phyloP scores from a whole-genome alignment of 2,888 invertebrate species.

The Palloptera scutellata region DNA sequence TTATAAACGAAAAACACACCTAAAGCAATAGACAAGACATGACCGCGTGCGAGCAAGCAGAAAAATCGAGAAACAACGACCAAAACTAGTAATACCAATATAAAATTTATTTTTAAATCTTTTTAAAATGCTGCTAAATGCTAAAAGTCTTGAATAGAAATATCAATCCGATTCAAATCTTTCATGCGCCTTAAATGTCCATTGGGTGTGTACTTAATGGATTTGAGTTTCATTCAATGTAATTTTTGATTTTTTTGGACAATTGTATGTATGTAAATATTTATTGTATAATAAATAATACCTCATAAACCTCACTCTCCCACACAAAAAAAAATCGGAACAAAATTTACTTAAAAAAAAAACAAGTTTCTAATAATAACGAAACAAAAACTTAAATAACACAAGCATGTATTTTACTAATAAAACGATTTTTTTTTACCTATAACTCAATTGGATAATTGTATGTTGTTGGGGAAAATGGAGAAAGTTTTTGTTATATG shows the following conservation, averaged over 20 bases:
- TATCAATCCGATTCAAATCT: too few relatives aligned
- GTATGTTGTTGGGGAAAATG: too few relatives aligned
- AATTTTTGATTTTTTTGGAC: neutral
- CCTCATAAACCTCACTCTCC: neutral
- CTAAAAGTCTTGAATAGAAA: too few relatives aligned
- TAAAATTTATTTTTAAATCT: too few relatives aligned
- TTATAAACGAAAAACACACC: neutral
- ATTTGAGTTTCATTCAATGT: neutral
- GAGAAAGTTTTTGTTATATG: too few relatives aligned
- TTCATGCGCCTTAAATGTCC: too few relatives aligned
- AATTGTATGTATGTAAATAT: constrained; percentile 12
- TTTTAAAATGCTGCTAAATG: too few relatives aligned
- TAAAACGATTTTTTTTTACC: constrained; percentile 5
- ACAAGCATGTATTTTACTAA: constrained; percentile 16
- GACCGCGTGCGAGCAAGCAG: constrained; percentile 12
- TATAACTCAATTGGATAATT: neutral
- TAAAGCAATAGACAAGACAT: neutral
- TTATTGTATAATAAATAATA: constrained; percentile 11
- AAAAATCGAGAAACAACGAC: neutral
- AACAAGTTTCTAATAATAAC: neutral
- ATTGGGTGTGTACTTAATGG: too few relatives aligned
- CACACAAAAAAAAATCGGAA: neutral
- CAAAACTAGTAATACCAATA: neutral
- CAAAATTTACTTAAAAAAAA: neutral
- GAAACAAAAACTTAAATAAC: neutral